Evolutionary conservation across 2,888 invertebrate genomes (phyloP).

Genomic region (Zhengitettix transpicula): DNA sequence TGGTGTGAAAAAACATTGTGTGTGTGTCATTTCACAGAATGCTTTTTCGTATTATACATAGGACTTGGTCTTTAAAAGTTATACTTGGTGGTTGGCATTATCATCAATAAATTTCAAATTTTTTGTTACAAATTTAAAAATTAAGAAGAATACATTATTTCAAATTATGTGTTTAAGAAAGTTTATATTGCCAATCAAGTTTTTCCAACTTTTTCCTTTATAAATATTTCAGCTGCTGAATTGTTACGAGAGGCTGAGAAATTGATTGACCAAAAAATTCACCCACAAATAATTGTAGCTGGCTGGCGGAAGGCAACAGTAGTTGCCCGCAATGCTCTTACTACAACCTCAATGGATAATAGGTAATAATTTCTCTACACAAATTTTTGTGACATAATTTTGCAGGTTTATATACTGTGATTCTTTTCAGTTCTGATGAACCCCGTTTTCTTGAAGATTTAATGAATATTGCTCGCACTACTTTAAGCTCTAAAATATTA

Average conservation of each 20-base stretch:
- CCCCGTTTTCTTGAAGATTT: conserved; percentile 73
- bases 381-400: background rate
- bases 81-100: no score
- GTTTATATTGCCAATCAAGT: no score
- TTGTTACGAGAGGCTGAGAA: conserved; percentile 89
- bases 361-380: conserved; percentile 24
- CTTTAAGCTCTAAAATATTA: conserved; percentile 93
- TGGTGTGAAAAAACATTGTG: no score
- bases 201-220: no score
- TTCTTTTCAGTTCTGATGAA: conserved; percentile 39
- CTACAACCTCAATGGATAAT: conserved; percentile 65
- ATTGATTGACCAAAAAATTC: conserved; percentile 81
- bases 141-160: no score
- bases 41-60: no score
- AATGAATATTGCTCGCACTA: conserved; percentile 92
- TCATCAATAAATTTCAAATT: no score
- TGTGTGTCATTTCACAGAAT: no score
- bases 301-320: conserved; percentile 86
- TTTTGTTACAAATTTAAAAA: no score
- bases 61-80: no score
- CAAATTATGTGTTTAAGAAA: no score
- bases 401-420: background rate
- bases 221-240: conserved; percentile 57
- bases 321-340: conserved; percentile 69
- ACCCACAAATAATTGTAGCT: conserved; percentile 93